Evolutionary conservation across 2,888 invertebrate species (phyloP).

Genomic region (Hirtodrosophila histrioides): DNA sequence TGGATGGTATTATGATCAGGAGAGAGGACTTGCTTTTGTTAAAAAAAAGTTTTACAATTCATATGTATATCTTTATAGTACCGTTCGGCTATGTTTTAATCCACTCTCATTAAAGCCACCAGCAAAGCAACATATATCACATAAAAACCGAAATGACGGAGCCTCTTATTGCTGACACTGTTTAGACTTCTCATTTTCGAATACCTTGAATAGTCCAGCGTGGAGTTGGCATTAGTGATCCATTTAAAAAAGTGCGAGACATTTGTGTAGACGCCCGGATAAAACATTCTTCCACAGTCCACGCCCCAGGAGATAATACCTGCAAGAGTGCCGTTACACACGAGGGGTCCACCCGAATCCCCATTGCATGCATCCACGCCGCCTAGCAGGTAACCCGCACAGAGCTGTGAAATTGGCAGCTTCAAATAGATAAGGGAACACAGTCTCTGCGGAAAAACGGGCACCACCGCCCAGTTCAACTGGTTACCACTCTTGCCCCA

Average conservation of each 20-base stretch:
- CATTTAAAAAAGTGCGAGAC: constrained; percentile 27
- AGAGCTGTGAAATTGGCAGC: constrained; percentile 51
- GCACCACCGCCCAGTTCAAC: constrained; percentile 44
- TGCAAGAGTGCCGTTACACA: constrained; percentile 23
- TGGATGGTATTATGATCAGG: too few species aligned
- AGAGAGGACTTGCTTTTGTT: too few species aligned
- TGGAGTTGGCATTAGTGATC: constrained; percentile 23
- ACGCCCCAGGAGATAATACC: constrained; percentile 50
- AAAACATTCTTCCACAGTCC: constrained; percentile 38
- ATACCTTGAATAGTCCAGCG: constrained; percentile 30
- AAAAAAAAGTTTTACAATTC: too few species aligned
- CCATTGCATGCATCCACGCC: constrained; percentile 57
- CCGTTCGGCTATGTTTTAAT: neutral
- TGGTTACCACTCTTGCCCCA: constrained; percentile 42
- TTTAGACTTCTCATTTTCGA: neutral
- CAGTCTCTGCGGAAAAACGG: constrained; percentile 32
- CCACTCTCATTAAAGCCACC: neutral
- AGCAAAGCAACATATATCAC: neutral
- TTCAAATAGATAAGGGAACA: constrained; percentile 45
- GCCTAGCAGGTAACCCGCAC: constrained; percentile 59
- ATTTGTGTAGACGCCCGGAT: constrained; percentile 51
- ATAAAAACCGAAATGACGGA: neutral
- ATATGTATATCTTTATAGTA: too few species aligned
- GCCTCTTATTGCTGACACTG: neutral
- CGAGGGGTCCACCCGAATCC: constrained; percentile 46